Evolutionary conservation across 2,888 invertebrate genomes (phyloP), one percentile per base, ranked within the genome.

Genomic region (Priocnemis perturbator): DNA sequence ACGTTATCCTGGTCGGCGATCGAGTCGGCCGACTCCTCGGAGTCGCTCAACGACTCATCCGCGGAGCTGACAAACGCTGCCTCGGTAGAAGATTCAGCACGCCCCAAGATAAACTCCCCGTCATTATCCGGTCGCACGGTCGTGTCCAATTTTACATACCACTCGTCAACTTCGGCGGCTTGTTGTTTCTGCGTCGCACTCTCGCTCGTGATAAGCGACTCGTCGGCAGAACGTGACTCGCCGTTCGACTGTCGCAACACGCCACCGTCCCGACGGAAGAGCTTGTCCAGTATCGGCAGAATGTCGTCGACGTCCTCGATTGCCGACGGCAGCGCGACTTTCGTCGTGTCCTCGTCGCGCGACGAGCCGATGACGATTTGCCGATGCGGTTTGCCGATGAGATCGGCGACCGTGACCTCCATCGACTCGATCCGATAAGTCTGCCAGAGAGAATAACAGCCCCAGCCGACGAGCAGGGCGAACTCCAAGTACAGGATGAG

Each of bases 401-500:
- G 19, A 50, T 50, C 17, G 11, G 5, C 11, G 17, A 17, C 14
- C 26, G 0, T 50, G 17, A n/a, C 11, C 30, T 20, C 17, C 14
- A 14, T 23, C 47, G 15, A 0, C 52, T 23, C 2, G 1, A 37
- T 19, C 9, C 17, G 56, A 52, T 64, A 69, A 14, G 1, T 45
- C n/a, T 79, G 62, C 52, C 64, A 72, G 0, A 67, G 20, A 3
- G 65, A 45, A 26, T 76, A 74, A 67, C 60, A 58, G 2, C 72
- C 45, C 78, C 77, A 78, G 52, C 73, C 82, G 0, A 80, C 19
- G n/a, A 80, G 69, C n/a, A 82, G 15, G 2, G 65, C 55, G 52
- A 79, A 19, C 66, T 78, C 73, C 30, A 83, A 4, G 23, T 74
- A 76, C 0, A 83, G 56, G 59, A 83, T 68, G 2, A 81, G n/a